Base-by-base conservation (phyloP, 2,113 vertebrate species). In the Chauna torquata region DNA sequence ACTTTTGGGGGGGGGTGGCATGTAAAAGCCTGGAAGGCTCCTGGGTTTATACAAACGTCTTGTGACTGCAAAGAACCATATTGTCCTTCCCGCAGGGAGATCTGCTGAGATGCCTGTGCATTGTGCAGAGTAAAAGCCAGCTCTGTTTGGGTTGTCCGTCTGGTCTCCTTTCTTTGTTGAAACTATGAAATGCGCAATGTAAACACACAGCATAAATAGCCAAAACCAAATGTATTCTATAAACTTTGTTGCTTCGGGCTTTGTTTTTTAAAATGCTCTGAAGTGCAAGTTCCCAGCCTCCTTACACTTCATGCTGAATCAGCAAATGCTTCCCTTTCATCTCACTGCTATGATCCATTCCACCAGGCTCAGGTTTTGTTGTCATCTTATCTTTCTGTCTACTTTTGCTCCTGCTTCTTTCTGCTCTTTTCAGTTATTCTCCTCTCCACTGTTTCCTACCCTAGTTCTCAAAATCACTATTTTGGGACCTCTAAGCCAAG, bases 101-200 rank as follows among this genome's bases (percentile, higher is more conserved):
- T 78, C 8, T 72, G 61, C 61, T 14, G 84, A 12, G 58, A 6
- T n/a, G 45, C 10, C 42, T 59, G 27, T 22, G 24, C 0, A 0
- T 11, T 50, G 85, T 72, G 76, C 47, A 34, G 58, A 12, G 76
- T 23, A 15, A n/a, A 55, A 62, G 34, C 19, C 6, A 19, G 27
- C 25, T 85, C 61, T 92, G 78, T 95, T 94, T 96, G 84, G 55
- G 45, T 92, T 91, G 74, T 50, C 55, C 12, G 8, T 16, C 91
- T 91, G 86, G 2, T 54, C 94, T 82, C 83, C 28, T 66, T 55
- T 50, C 83, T 85, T 54, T 95, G 92, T 95, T 94, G 90, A 92
- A 95, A 82, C 27, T 66, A 3, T 0, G 32, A 72, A 71, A 49
- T 8, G 12, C 40, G 6, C 49, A n/a, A 1, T 47, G 69, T 96